A percentile compares a stretch with the other conserved stretches of the same genome.
These are phyloP conservation scores for Protophormia terraenovae DNA, from an alignment of 2,888 invertebrate genomes.

Conservation along the genomic window DNA sequence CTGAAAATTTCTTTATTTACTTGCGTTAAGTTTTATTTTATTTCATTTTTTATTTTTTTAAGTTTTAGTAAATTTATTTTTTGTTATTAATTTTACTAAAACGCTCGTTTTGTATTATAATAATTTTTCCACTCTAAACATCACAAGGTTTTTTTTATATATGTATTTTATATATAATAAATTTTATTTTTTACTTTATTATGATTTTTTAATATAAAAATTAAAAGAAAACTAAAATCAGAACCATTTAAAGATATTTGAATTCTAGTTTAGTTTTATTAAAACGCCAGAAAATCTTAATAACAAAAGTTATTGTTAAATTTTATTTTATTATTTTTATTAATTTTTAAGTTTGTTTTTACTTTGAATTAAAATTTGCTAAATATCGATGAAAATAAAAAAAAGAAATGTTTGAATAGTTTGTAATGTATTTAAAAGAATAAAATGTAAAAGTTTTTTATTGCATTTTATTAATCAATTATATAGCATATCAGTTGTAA, in stretches of 20 bases:
- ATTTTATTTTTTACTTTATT: constrained; percentile 22
- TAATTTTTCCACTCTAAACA: constrained; percentile 64
- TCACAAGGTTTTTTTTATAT: constrained; percentile 55
- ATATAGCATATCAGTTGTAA: constrained; percentile 33
- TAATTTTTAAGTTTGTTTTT: constrained; percentile 32
- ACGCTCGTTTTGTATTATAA: constrained; percentile 64
- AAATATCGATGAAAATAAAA: not conserved
- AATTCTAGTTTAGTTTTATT: constrained; percentile 33
- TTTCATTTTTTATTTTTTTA: constrained; percentile 13
- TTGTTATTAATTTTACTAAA: constrained; percentile 47
- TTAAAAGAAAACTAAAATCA: constrained; percentile 6
- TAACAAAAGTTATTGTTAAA: constrained; percentile 8
- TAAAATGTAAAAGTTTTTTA: constrained; percentile 16
- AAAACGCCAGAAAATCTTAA: not conserved
- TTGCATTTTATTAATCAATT: constrained; percentile 27
- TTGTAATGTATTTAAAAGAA: constrained; percentile 41
- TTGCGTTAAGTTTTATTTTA: constrained; percentile 34
- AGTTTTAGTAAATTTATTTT: constrained; percentile 49
- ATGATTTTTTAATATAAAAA: constrained; percentile 60
- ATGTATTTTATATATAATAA: constrained; percentile 1
- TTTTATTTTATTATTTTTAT: not conserved
- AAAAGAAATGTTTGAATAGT: constrained; percentile 34
- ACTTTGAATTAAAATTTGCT: constrained; percentile 43
- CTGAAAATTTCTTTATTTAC: not conserved
- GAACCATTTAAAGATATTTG: constrained; percentile 18